Conservation (phyloP, 2,797 vertebrate species). For the Chelon labrosus region DNA sequence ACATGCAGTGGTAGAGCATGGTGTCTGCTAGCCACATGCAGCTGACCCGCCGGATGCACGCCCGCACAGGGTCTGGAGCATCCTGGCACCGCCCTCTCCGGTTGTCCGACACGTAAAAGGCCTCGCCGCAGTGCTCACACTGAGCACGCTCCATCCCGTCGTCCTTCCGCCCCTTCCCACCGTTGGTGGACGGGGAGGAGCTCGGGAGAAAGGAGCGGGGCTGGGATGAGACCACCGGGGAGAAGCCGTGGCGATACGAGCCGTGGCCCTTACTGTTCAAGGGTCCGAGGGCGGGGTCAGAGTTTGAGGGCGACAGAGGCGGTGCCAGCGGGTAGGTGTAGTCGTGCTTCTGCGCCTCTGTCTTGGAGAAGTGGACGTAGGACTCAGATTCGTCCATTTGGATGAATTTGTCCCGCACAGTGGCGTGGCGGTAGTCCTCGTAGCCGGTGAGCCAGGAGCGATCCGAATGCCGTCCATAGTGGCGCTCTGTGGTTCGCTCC, state of each 20-base stretch:
- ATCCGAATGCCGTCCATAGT: conserved; percentile 73
- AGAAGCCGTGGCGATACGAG: conserved; percentile 58
- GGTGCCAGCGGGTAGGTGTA: conserved; percentile 95
- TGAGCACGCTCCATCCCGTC: conserved; percentile 87
- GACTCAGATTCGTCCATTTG: conserved; percentile 90
- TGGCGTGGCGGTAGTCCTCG: conserved; percentile 96
- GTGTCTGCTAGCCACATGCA: conserved; percentile 99
- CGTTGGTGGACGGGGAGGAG: conserved; percentile 75
- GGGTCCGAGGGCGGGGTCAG: conserved; percentile 88
- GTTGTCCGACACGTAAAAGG: conserved; percentile 93
- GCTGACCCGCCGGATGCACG: conserved; percentile 93
- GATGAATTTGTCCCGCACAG: conserved; percentile 88
- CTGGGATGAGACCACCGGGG: conserved; percentile 90
- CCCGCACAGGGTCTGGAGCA: conserved; percentile 92
- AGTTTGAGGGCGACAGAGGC: conserved; percentile 78
- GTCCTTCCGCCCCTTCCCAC: conserved; percentile 85
- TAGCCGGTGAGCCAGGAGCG: conserved; percentile 94
- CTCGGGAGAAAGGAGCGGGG: conserved; percentile 84
- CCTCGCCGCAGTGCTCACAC: conserved; percentile 95
- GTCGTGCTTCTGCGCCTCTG: conserved; percentile 92
- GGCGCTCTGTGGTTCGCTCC: conserved; percentile 74
- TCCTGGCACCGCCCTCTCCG: conserved; percentile 94
- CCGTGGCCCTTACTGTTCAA: conserved; percentile 85
- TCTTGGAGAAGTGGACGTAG: conserved; percentile 94
- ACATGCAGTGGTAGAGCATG: conserved; percentile 99